Evolutionary conservation across 37 sponge, comb jelly and placozoan species (phyloP).

Genomic region (Ephydatia muelleri): DNA sequence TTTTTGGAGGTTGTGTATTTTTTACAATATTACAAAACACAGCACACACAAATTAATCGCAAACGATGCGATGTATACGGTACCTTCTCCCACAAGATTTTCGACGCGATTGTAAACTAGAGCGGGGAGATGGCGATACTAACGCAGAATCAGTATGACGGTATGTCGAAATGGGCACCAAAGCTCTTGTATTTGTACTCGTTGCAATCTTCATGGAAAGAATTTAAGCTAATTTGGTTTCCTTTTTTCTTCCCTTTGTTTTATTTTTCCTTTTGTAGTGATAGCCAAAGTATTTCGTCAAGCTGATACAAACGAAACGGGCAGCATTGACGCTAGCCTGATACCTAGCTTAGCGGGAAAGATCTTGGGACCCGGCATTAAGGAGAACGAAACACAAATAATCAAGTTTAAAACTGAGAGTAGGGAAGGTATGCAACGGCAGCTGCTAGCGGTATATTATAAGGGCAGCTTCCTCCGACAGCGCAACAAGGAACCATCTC

Average conservation of each 20-base stretch:
- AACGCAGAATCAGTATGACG: slow-evolving; percentile 79
- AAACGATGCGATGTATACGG: neutral
- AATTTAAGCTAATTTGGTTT: neutral
- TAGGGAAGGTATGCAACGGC: slow-evolving; percentile 35
- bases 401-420: slow-evolving; percentile 54
- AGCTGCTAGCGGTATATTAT: neutral
- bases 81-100: neutral
- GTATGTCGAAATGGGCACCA: slow-evolving; percentile 28
- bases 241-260: neutral
- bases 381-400: slow-evolving; percentile 69
- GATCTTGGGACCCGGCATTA: slow-evolving; percentile 63
- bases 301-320: slow-evolving; percentile 87
- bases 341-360: slow-evolving; percentile 72
- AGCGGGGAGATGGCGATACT: slow-evolving; percentile 55
- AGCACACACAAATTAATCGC: neutral
- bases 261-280: slow-evolving; percentile 34
- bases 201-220: neutral
- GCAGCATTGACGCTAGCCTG: slow-evolving; percentile 63
- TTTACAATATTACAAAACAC: neutral
- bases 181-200: neutral
- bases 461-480: neutral
- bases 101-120: neutral
- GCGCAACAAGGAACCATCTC: slow-evolving; percentile 63
- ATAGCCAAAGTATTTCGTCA: slow-evolving; percentile 91
- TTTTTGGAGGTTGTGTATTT: too few species aligned